Evolutionary conservation across 2,797 vertebrate genomes (phyloP).

Genomic region (Lacerta bilineata): DNA sequence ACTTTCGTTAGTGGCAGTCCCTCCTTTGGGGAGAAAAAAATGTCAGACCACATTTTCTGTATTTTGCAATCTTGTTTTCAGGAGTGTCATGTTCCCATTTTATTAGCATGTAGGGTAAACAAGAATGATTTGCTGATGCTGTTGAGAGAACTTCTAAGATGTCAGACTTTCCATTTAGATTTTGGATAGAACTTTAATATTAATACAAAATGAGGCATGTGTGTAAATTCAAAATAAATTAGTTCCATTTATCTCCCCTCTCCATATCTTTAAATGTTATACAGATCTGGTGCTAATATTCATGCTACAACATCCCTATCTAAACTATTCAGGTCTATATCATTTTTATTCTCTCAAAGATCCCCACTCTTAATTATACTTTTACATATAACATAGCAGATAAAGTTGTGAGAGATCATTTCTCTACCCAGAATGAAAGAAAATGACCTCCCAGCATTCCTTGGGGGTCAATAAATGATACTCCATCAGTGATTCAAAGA

Average conservation of each 20-base stretch:
- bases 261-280: slow-evolving; percentile 54
- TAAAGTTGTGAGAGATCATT: slow-evolving; percentile 53
- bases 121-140: slow-evolving; percentile 78
- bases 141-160: slow-evolving; percentile 75
- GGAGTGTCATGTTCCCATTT: slow-evolving; percentile 79
- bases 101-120: slow-evolving; percentile 83
- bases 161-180: slow-evolving; percentile 71
- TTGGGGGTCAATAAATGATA: slow-evolving; percentile 25
- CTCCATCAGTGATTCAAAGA: slow-evolving; percentile 46
- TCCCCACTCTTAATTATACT: slow-evolving; percentile 57
- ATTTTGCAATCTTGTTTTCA: slow-evolving; percentile 81
- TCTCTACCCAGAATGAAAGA: slow-evolving; percentile 55
- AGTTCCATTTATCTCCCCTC: slow-evolving; percentile 71
- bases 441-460: slow-evolving; percentile 54
- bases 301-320: slow-evolving; percentile 26
- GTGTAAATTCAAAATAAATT: slow-evolving; percentile 77
- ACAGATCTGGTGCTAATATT: slow-evolving; percentile 67
- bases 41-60: slow-evolving; percentile 88
- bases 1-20: slow-evolving; percentile 82
- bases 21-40: slow-evolving; percentile 86
- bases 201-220: slow-evolving; percentile 70
- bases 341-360: slow-evolving; percentile 51
- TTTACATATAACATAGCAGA: background rate
- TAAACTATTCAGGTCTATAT: slow-evolving; percentile 59
- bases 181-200: slow-evolving; percentile 74